Evolutionary conservation across 2,113 vertebrate species (phyloP).

Genomic region (Semnornis frantzii): DNA sequence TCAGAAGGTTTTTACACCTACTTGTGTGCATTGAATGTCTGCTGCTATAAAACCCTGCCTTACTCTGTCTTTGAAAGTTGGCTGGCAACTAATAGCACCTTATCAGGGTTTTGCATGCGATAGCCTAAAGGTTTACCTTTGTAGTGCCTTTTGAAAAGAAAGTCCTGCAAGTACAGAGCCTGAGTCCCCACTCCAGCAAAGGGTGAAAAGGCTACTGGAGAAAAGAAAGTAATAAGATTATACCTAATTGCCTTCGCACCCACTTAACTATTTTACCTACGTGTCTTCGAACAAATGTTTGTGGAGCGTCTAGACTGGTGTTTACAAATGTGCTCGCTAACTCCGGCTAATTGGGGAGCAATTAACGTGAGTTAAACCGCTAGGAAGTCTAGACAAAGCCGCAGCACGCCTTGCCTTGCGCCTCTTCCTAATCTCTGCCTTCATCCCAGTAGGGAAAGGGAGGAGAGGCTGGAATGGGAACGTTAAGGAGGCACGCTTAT

Average conservation of each 20-base stretch:
- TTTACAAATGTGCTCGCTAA: conserved; percentile 49
- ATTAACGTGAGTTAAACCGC: conserved; percentile 28
- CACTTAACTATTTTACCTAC: conserved; percentile 44
- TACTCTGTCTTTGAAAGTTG: conserved; percentile 48
- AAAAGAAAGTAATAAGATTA: conserved; percentile 36
- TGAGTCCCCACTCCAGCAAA: not conserved
- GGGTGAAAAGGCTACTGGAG: not conserved
- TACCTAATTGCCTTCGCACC: conserved; percentile 53
- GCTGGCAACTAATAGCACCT: conserved; percentile 53
- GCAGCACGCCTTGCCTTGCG: not conserved
- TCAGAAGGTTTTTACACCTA: conserved; percentile 20
- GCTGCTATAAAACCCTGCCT: not conserved
- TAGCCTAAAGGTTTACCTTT: conserved; percentile 62
- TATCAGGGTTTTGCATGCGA: conserved; percentile 55
- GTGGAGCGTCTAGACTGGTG: conserved; percentile 43
- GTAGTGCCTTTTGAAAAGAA: conserved; percentile 31
- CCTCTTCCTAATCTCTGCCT: not conserved
- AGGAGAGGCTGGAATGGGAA: not conserved
- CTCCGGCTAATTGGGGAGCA: conserved; percentile 59
- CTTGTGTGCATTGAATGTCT: conserved; percentile 13
- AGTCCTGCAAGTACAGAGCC: not conserved
- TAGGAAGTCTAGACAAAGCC: conserved; percentile 21
- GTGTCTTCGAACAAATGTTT: conserved; percentile 59
- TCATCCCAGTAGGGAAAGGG: not conserved
- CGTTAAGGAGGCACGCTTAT: accelerated